Evolutionary conservation across 2,888 invertebrate species (phyloP), one percentile per base, ranked within the genome.

Genomic region (Scaptodrosophila latifasciaeformis): DNA sequence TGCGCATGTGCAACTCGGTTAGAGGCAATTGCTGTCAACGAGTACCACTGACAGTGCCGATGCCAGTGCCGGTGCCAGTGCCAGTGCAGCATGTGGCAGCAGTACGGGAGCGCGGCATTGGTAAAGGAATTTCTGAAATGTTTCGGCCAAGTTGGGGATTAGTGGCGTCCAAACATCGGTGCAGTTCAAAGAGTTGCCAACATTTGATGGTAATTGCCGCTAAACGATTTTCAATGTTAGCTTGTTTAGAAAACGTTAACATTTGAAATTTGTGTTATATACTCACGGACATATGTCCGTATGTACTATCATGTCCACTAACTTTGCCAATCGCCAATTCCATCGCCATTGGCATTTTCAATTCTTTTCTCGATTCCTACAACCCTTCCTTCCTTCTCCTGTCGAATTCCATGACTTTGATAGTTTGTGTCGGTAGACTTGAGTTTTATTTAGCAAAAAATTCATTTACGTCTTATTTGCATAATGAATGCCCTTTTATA

Each of bases 201-300:
- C 81, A 82, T 79, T 81, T 82, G 80, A 72, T 81, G 80, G 70
- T 81, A 82, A 79, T 82, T 79, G 81, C 70, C 78, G 80, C 82
- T 82, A 80, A 76, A 81, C 82, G 76, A 76, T 81, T 76, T 76
- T 81, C 77, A 80, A 81, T 76, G 76, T 76, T 80, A 81, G 69
- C 81, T 74, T 75, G 79, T 76, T 2, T 31, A 60, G 68, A 12
- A 63, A 75, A 81, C 79, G 76, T 81, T 75, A 79, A 75, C 74
- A 81, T 81, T 81, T 76, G 79, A 79, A 81, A 81, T 75, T 79
- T 76, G 77, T 79, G 79, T 79, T 79, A 79, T 75, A 78, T 75
- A 76, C 76, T 60, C 61, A 71, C 68, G 64, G 64, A 80, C 72
- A 72, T 62, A 21, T n/a, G 72, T 55, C n/a, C n/a, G n/a, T n/a